phyloP scores from a whole-genome alignment of 1,140 invertebrate species.

The Acarapis woodi region DNA sequence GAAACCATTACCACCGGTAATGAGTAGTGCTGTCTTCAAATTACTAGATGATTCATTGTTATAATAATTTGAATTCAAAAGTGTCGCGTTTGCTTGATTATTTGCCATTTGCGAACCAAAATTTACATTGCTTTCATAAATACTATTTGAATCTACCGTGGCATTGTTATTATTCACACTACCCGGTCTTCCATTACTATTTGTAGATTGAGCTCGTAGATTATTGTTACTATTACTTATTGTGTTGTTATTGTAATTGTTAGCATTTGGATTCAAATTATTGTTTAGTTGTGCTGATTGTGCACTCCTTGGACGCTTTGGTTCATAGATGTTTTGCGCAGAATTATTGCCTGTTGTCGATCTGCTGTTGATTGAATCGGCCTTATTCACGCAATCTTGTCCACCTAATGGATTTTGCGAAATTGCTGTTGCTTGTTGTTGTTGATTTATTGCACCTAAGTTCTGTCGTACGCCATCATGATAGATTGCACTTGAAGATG shows the following conservation, averaged over 20 bases:
- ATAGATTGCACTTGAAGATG: conserved; percentile 32
- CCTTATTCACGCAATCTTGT: not conserved
- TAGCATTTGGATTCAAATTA: no score
- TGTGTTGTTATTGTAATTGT: no score
- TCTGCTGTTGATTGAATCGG: not conserved
- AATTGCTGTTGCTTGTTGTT: not conserved
- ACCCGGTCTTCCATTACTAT: not conserved
- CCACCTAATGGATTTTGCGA: not conserved
- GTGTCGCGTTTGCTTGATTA: no score
- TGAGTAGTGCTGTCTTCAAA: conserved; percentile 38
- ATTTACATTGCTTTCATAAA: no score
- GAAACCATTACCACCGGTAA: conserved; percentile 62
- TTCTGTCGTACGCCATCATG: conserved; percentile 16
- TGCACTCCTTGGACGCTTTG: not conserved
- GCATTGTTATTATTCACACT: not conserved
- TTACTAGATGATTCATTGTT: conserved; percentile 1
- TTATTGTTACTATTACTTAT: not conserved
- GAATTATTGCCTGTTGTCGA: not conserved
- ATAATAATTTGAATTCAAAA: not conserved
- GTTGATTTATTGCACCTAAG: conserved; percentile 12
- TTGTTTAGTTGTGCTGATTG: no score
- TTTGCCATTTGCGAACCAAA: no score
- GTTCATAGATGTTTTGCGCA: no score
- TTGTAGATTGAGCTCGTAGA: not conserved
- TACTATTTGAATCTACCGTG: not conserved